Evolutionary conservation across 2,113 vertebrate species (phyloP).

Genomic region (Piliocolobus tephrosceles): DNA sequence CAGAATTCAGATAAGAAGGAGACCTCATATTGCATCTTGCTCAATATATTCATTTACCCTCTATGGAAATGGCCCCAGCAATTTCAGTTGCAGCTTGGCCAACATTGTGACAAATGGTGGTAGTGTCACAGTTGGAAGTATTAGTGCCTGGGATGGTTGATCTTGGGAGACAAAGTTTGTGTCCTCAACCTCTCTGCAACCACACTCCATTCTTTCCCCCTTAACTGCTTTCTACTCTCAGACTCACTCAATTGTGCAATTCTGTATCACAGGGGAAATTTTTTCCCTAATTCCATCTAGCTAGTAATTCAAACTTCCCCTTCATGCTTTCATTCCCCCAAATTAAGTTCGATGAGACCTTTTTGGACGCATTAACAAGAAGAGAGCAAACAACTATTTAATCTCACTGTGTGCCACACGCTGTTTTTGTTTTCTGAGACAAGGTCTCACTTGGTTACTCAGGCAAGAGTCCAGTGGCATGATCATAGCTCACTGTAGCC

Average conservation of each 20-base stretch:
- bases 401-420: background rate
- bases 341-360: background rate
- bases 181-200: background rate
- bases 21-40: background rate
- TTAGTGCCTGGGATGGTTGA: background rate
- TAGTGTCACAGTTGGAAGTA: background rate
- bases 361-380: background rate
- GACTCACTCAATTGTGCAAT: background rate
- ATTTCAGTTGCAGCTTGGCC: background rate
- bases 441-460: no score
- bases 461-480: no score
- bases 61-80: background rate
- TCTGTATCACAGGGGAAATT: background rate
- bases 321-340: background rate
- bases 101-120: background rate
- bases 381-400: background rate
- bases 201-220: background rate
- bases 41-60: background rate
- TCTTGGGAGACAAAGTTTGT: background rate
- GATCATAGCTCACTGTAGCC: no score
- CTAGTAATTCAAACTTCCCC: background rate
- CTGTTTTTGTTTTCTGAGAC: background rate
- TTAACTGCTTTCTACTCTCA: background rate
- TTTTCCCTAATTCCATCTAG: background rate
- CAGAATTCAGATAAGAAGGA: background rate